phyloP scores from a whole-genome alignment of 2,797 vertebrate species.

The Gymnopithys bicolor region DNA sequence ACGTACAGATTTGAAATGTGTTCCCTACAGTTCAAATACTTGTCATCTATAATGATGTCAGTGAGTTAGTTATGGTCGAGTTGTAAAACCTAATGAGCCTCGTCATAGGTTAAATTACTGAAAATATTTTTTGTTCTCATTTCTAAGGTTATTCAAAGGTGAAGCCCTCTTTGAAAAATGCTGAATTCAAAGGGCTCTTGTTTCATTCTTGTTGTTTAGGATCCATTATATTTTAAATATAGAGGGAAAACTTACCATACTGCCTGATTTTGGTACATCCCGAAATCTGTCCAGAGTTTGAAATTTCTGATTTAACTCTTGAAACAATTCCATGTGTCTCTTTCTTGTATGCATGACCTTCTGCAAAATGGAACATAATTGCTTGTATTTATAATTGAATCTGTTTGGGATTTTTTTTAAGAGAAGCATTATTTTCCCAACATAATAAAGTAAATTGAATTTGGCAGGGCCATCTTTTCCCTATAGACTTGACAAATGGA shows the following conservation, averaged over 20 bases:
- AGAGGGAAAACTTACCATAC: constrained; percentile 90
- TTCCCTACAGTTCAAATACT: constrained; percentile 43
- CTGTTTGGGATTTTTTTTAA: background rate
- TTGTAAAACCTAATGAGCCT: constrained; percentile 11
- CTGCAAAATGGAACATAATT: constrained; percentile 87
- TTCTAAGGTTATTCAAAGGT: background rate
- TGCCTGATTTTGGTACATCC: constrained; percentile 99
- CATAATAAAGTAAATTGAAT: constrained; percentile 55
- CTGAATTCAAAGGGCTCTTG: background rate
- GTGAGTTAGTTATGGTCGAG: background rate
- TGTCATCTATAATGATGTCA: constrained; percentile 19
- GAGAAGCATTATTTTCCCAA: constrained; percentile 36
- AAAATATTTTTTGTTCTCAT: constrained; percentile 19
- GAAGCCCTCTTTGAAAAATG: background rate
- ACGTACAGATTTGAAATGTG: background rate
- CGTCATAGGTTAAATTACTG: background rate
- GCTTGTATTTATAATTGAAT: constrained; percentile 60
- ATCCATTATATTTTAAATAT: background rate
- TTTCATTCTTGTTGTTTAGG: background rate
- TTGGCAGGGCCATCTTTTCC: constrained; percentile 47
- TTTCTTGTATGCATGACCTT: constrained; percentile 99
- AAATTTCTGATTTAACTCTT: constrained; percentile 99
- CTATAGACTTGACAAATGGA: constrained; percentile 14
- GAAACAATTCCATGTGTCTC: constrained; percentile 99
- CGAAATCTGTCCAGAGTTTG: constrained; percentile 99